phyloP scores from a whole-genome alignment of 1,140 invertebrate species.

The Panagrolaimus sp. region DNA sequence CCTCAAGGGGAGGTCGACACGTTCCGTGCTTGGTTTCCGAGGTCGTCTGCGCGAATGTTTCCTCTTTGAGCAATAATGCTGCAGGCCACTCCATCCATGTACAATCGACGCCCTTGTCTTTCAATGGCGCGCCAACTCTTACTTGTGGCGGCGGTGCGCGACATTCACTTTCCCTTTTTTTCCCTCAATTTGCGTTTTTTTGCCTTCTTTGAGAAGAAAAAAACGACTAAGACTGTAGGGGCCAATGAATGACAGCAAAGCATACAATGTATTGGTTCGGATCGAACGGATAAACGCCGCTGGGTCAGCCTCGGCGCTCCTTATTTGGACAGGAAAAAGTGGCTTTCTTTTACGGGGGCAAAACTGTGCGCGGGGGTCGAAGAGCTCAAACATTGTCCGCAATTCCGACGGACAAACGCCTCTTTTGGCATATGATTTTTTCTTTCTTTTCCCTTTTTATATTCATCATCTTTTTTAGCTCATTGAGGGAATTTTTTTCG shows the following conservation, averaged over 20 bases:
- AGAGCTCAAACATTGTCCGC: neutral
- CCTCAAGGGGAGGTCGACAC: slow-evolving; percentile 3
- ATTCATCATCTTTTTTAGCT: neutral
- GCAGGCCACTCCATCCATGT: neutral
- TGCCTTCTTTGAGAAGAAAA: neutral
- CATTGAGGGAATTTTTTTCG: neutral
- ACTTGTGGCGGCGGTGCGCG: slow-evolving; percentile 12
- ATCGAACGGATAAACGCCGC: neutral
- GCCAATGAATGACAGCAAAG: too few species aligned
- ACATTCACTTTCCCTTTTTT: slow-evolving; percentile 13
- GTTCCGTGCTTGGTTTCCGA: slow-evolving; percentile 11
- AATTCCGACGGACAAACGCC: slow-evolving; percentile 11
- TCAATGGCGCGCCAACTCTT: slow-evolving; percentile 13
- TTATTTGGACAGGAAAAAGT: slow-evolving; percentile 12
- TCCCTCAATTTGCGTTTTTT: neutral
- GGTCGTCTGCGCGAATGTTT: slow-evolving; percentile 13
- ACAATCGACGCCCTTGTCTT: slow-evolving; percentile 12
- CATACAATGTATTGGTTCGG: too few species aligned
- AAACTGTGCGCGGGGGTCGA: neutral
- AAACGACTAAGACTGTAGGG: too few species aligned
- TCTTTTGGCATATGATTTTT: neutral
- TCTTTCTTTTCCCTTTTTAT: too few species aligned
- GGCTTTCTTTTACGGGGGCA: neutral
- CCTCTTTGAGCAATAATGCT: slow-evolving; percentile 1
- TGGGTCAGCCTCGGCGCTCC: slow-evolving; percentile 5